Percentiles rank a stretch among this genome's conserved stretches.
Conservation (phyloP, 2,888 invertebrate genomes). For the Cancer borealis region DNA sequence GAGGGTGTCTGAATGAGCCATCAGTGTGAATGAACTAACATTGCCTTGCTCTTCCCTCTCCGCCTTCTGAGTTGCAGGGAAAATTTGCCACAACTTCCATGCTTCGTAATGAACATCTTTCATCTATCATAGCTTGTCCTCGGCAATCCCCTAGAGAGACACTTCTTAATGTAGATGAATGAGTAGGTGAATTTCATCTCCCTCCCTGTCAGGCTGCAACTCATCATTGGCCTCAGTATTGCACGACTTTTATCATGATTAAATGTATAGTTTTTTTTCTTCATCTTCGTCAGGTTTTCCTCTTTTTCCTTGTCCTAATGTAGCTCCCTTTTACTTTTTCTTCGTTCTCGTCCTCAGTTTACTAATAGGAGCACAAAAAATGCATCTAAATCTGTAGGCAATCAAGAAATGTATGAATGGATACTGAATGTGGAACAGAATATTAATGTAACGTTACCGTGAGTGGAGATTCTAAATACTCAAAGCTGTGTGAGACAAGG, state of each 20-base stretch:
- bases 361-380: too few species aligned
- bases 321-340: background rate
- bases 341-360: background rate
- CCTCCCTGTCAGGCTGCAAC: background rate
- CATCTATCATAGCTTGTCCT: background rate
- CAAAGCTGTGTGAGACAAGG: too few species aligned
- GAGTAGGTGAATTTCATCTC: background rate
- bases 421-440: too few species aligned
- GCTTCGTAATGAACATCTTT: constrained; percentile 11
- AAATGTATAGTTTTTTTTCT: background rate
- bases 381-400: too few species aligned
- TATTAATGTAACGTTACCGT: too few species aligned
- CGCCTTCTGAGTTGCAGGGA: background rate
- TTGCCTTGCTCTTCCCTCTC: background rate
- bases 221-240: background rate
- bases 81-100: background rate
- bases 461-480: too few species aligned
- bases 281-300: background rate
- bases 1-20: constrained; percentile 1
- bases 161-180: background rate
- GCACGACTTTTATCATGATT: too few species aligned
- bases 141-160: background rate
- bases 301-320: background rate
- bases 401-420: too few species aligned
- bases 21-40: background rate